phyloP scores from a whole-genome alignment of 2,113 vertebrate genomes.

The Aythya baeri region DNA sequence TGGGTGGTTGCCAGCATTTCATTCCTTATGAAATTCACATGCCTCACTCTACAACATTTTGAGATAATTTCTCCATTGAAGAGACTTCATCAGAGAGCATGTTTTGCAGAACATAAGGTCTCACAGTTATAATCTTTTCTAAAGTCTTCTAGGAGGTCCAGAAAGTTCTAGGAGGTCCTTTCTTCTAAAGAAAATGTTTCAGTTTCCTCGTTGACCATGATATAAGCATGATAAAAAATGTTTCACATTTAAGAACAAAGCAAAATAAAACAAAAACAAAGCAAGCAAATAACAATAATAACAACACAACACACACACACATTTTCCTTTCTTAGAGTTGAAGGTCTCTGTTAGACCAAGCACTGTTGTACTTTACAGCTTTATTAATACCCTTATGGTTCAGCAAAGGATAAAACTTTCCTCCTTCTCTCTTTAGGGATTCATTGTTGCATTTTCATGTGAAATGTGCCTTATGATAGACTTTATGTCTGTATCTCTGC shows the following conservation, averaged over 20 bases:
- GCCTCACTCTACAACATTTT: background rate
- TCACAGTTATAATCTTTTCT: background rate
- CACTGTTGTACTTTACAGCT: background rate
- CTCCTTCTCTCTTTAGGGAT: background rate
- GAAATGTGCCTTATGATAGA: rapidly evolving
- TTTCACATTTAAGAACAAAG: background rate
- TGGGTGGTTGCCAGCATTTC: background rate
- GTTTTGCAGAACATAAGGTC: background rate
- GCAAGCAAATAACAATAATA: background rate
- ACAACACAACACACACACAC: background rate
- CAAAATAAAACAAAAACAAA: background rate
- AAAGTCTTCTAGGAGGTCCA: background rate
- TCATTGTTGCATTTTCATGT: background rate
- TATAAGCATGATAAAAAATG: background rate
- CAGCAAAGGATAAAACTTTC: background rate
- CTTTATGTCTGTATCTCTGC: background rate
- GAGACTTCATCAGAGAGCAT: background rate
- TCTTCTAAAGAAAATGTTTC: background rate
- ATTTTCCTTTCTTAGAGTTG: background rate
- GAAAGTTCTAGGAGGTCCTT: background rate
- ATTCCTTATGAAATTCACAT: background rate
- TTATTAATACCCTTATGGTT: background rate
- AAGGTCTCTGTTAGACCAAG: background rate
- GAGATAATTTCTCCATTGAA: background rate
- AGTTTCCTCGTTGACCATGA: background rate